phyloP scores from a whole-genome alignment of 2,797 vertebrate species.

The Geotria australis region DNA sequence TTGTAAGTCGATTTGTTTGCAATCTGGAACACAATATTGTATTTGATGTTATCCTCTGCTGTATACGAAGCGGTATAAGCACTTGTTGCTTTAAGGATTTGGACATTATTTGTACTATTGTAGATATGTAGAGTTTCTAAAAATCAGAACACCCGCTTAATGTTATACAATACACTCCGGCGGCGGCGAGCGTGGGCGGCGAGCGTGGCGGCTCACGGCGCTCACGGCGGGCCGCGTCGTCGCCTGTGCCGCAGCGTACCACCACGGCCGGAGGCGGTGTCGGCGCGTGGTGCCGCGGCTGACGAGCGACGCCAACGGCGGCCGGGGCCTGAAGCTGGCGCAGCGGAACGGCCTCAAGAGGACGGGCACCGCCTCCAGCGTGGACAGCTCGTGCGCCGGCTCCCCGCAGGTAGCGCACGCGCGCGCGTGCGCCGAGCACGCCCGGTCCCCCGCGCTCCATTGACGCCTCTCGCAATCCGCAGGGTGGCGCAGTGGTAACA shows the following conservation, averaged over 20 bases:
- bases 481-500: too few relatives aligned
- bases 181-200: too few relatives aligned
- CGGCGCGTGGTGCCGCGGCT: constrained; percentile 62
- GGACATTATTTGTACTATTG: too few relatives aligned
- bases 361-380: constrained; percentile 54
- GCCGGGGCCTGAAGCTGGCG: constrained; percentile 56
- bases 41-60: too few relatives aligned
- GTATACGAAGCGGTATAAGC: too few relatives aligned
- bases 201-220: background rate
- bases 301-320: constrained; percentile 57
- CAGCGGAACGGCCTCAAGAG: constrained; percentile 80
- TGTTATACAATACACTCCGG: too few relatives aligned
- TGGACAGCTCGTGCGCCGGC: constrained; percentile 73
- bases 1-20: too few relatives aligned
- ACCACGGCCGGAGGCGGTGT: constrained; percentile 75
- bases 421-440: background rate
- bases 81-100: too few relatives aligned
- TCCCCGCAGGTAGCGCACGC: constrained; percentile 45
- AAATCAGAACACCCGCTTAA: too few relatives aligned
- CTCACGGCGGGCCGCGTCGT: background rate
- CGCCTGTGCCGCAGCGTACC: constrained; percentile 30
- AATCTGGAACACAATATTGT: too few relatives aligned
- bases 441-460: background rate
- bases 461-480: too few relatives aligned
- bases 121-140: too few relatives aligned